Conservation (phyloP, 2,113 vertebrate genomes). For the Malurus alboscapulatus region DNA sequence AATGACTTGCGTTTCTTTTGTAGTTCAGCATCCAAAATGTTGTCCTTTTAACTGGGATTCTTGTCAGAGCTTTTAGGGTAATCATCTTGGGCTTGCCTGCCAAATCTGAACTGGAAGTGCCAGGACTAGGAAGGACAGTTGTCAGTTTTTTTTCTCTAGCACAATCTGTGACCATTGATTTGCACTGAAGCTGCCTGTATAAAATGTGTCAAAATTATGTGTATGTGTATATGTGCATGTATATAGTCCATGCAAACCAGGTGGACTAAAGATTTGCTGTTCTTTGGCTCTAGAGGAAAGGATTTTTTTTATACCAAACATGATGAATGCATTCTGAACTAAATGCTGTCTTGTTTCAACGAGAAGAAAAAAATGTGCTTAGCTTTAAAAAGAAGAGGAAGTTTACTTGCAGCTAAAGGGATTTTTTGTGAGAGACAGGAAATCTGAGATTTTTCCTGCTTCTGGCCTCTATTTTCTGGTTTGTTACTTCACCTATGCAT, state of each 20-base stretch:
- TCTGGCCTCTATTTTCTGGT: not conserved
- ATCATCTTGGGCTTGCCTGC: not conserved
- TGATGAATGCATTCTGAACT: not conserved
- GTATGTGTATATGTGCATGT: not conserved
- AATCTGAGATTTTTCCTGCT: not conserved
- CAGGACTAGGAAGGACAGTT: not conserved
- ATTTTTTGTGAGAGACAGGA: not conserved
- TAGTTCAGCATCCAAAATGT: not conserved
- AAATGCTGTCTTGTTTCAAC: not conserved
- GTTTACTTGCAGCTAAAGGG: not conserved
- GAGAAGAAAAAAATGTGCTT: not conserved
- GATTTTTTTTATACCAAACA: not conserved
- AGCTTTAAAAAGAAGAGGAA: slow-evolving; percentile 6
- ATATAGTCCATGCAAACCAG: not conserved
- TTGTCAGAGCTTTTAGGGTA: not conserved
- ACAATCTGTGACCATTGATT: not conserved
- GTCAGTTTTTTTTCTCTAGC: not conserved
- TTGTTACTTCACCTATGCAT: not conserved
- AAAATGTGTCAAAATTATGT: not conserved
- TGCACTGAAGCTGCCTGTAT: not conserved
- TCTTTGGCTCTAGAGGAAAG: not conserved
- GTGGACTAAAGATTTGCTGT: not conserved
- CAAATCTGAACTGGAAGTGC: not conserved
- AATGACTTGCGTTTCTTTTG: not conserved
- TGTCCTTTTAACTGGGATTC: not conserved